Conservation (phyloP, 2,888 invertebrate species). For the Scaptomyza tumidula region DNA sequence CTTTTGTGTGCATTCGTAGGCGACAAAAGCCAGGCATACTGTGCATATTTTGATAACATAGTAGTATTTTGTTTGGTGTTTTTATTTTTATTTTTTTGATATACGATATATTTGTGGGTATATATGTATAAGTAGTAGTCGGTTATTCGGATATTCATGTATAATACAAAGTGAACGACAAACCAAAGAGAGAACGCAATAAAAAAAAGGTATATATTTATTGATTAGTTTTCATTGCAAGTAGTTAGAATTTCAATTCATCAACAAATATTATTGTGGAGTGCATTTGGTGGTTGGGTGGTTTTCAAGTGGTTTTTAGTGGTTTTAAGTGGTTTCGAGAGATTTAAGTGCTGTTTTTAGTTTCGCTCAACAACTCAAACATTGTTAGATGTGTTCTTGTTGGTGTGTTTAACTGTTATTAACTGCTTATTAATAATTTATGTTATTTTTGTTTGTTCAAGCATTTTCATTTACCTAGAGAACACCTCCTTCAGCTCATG, state of each 20-base stretch:
- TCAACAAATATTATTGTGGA: conserved; percentile 24
- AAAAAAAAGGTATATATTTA: conserved; percentile 27
- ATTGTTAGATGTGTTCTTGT: conserved; percentile 17
- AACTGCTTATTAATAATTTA: conserved; percentile 17
- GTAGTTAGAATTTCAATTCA: conserved; percentile 26
- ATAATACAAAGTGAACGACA: conserved; percentile 74
- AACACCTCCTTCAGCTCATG: conserved; percentile 99
- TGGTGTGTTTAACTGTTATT: conserved; percentile 16
- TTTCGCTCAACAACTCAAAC: conserved; percentile 47
- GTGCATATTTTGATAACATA: conserved; percentile 83
- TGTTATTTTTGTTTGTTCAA: not conserved
- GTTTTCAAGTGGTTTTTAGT: conserved; percentile 16
- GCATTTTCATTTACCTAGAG: conserved; percentile 89
- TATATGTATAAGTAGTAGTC: conserved; percentile 52
- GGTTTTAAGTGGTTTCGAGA: conserved; percentile 12
- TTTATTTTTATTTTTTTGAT: conserved; percentile 50
- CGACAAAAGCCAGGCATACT: conserved; percentile 99
- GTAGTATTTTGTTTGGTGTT: conserved; percentile 27
- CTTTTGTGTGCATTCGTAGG: conserved; percentile 96
- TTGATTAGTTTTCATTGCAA: conserved; percentile 63
- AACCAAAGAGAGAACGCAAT: conserved; percentile 77
- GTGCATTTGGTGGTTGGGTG: conserved; percentile 38
- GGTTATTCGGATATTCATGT: conserved; percentile 65
- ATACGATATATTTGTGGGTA: conserved; percentile 43
- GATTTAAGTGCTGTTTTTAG: conserved; percentile 33